Evolutionary conservation across 2,888 invertebrate species (phyloP).

Genomic region (Cephus rjabovi): DNA sequence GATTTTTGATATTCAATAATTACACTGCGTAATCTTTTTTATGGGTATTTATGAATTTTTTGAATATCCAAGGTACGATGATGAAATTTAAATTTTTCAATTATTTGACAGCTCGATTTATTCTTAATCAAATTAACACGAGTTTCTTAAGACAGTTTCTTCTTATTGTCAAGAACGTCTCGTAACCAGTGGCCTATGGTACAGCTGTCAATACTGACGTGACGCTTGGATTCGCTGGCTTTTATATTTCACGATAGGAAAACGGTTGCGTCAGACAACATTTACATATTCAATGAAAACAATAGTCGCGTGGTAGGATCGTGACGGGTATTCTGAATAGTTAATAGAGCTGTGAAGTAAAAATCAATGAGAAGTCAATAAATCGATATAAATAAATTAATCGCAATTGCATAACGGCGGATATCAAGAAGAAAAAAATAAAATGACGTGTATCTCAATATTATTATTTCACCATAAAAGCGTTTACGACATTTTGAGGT

Average conservation of each 20-base stretch:
- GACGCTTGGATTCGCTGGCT: slow-evolving; percentile 42
- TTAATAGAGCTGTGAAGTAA: neutral
- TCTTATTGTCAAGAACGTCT: neutral
- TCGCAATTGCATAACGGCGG: neutral
- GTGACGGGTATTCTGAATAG: neutral
- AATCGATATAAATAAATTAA: neutral
- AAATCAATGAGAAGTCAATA: neutral
- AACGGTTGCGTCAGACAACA: slow-evolving; percentile 55
- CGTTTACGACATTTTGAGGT: neutral
- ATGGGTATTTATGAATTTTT: neutral
- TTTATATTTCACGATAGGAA: slow-evolving; percentile 57
- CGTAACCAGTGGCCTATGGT: neutral
- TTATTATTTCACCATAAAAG: neutral
- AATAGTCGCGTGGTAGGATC: neutral
- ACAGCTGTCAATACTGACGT: slow-evolving; percentile 44
- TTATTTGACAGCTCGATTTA: neutral
- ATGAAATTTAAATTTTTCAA: neutral
- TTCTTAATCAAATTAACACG: neutral
- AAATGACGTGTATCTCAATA: neutral
- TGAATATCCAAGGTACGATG: neutral
- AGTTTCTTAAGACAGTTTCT: neutral
- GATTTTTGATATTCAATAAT: neutral
- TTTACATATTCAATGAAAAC: slow-evolving; percentile 26
- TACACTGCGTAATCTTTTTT: neutral
- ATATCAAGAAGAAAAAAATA: neutral